phyloP scores from a whole-genome alignment of 1,140 invertebrate genomes.

The Drosophila leontia region DNA sequence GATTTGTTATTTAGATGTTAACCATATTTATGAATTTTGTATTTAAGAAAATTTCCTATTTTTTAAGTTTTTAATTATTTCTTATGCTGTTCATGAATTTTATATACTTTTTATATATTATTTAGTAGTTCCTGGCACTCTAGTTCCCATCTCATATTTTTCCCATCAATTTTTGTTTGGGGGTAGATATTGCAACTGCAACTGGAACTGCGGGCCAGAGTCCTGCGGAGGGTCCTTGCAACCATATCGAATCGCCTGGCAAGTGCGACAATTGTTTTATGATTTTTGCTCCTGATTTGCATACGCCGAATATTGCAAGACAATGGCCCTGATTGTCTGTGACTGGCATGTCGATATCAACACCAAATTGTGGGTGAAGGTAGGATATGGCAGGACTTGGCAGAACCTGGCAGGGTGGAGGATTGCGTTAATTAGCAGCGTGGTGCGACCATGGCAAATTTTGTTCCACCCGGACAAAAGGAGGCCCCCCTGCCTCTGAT shows the following conservation, averaged over 20 bases:
- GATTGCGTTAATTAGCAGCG: constrained; percentile 38
- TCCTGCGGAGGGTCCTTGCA: constrained; percentile 17
- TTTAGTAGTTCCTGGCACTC: background rate
- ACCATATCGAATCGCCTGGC: constrained; percentile 29
- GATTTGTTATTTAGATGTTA: background rate
- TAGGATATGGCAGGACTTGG: background rate
- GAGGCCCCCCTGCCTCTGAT: constrained; percentile 18
- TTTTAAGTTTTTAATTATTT: background rate
- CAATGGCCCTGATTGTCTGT: constrained; percentile 42
- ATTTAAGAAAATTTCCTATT: no score
- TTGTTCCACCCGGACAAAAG: constrained; percentile 9
- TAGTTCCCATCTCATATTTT: constrained; percentile 9
- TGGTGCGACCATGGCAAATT: constrained; percentile 38
- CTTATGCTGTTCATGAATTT: background rate
- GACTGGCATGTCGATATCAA: constrained; percentile 44
- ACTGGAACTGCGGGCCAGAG: constrained; percentile 17
- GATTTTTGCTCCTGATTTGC: constrained; percentile 29
- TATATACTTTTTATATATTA: background rate
- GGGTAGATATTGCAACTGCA: constrained; percentile 4
- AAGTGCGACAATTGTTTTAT: constrained; percentile 45
- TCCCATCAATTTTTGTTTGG: constrained; percentile 5
- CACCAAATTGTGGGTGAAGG: constrained; percentile 6
- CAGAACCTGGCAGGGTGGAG: background rate
- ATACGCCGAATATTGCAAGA: constrained; percentile 25
- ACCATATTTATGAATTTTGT: background rate